phyloP scores from a whole-genome alignment of 2,888 invertebrate genomes.

The Drosophila multiciliata region DNA sequence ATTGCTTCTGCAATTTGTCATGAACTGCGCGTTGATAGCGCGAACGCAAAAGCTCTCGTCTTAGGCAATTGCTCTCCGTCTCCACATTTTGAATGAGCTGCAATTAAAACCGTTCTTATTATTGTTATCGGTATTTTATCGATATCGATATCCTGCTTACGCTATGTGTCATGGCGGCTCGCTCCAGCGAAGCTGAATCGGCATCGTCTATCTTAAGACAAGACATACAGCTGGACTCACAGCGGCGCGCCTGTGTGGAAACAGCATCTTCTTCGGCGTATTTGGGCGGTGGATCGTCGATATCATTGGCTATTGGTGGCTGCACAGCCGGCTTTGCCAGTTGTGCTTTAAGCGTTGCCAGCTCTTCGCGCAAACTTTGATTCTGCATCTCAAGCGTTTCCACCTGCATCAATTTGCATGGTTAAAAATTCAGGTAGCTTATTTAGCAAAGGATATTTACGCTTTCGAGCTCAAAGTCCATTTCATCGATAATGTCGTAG shows the following conservation, averaged over 20 bases:
- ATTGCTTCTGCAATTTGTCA: slow-evolving; percentile 45
- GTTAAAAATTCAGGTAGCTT: background rate
- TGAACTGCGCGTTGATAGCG: slow-evolving; percentile 68
- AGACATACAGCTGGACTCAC: slow-evolving; percentile 61
- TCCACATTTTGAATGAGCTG: slow-evolving; percentile 77
- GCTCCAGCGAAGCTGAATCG: slow-evolving; percentile 74
- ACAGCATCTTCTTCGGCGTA: slow-evolving; percentile 42
- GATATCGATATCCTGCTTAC: slow-evolving; percentile 58
- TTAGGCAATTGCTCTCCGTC: slow-evolving; percentile 73
- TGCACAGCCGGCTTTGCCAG: background rate
- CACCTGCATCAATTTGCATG: slow-evolving; percentile 58
- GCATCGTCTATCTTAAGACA: slow-evolving; percentile 63
- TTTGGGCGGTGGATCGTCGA: slow-evolving; percentile 58
- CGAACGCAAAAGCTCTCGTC: slow-evolving; percentile 79
- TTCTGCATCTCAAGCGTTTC: slow-evolving; percentile 82
- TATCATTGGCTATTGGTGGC: background rate
- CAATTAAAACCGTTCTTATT: slow-evolving; percentile 1
- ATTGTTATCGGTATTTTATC: background rate
- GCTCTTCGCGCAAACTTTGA: slow-evolving; percentile 73
- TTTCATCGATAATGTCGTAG: slow-evolving; percentile 83
- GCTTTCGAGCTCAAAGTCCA: slow-evolving; percentile 84
- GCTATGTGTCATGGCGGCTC: slow-evolving; percentile 76
- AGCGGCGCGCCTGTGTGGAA: slow-evolving; percentile 9
- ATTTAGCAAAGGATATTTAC: slow-evolving; percentile 55
- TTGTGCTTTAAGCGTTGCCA: slow-evolving; percentile 63